phyloP scores from a whole-genome alignment of 2,797 vertebrate species.

The Benthosema pterotum region DNA sequence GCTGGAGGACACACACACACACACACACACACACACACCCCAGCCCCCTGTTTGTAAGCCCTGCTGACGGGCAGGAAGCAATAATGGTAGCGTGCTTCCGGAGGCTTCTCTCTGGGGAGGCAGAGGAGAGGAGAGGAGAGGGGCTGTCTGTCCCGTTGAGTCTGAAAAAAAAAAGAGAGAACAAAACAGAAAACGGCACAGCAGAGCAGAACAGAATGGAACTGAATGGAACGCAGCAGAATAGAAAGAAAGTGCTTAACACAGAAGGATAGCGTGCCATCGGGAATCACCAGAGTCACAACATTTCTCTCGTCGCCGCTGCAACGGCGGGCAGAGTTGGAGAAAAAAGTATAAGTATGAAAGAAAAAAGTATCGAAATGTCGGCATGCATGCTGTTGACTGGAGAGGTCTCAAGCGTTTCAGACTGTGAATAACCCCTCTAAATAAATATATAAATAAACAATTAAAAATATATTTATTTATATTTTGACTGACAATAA shows the following conservation, averaged over 20 bases:
- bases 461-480: too few species aligned
- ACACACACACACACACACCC: slow-evolving; percentile 17
- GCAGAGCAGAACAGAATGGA: slow-evolving; percentile 21
- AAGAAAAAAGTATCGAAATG: too few species aligned
- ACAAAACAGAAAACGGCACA: slow-evolving; percentile 52
- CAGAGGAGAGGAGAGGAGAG: not conserved
- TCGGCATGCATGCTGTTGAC: too few species aligned
- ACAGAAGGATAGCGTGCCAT: not conserved
- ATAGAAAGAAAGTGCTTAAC: not conserved
- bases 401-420: too few species aligned
- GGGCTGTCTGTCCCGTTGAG: slow-evolving; percentile 58
- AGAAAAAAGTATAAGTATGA: too few species aligned
- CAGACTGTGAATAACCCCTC: too few species aligned
- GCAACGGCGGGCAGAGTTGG: too few species aligned
- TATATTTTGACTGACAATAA: too few species aligned
- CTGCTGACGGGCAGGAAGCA: slow-evolving; percentile 74
- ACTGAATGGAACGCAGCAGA: not conserved
- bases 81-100: slow-evolving; percentile 68
- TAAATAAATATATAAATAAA: too few species aligned
- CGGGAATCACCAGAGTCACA: not conserved
- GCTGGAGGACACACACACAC: not conserved
- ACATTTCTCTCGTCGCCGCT: not conserved
- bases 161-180: too few species aligned
- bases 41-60: slow-evolving; percentile 63
- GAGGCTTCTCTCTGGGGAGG: slow-evolving; percentile 68